Conservation (phyloP, 2,797 vertebrate species). For the Typhlichthys eigenmanni region DNA sequence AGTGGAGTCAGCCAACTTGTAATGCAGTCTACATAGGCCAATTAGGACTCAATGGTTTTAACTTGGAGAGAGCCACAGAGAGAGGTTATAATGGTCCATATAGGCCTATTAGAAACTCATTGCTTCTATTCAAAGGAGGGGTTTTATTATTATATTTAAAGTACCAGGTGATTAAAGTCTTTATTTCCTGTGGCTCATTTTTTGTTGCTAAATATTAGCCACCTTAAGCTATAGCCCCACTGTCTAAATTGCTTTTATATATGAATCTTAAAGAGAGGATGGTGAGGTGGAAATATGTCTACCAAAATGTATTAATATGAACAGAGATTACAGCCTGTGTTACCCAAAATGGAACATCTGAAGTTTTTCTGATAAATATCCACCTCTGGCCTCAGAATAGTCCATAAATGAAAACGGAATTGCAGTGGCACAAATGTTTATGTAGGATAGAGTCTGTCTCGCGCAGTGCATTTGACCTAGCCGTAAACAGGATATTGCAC, state of each 20-base stretch:
- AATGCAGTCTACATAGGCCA: conserved; percentile 49
- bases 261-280: background rate
- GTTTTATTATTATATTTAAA: conserved; percentile 24
- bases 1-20: conserved; percentile 40
- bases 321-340: background rate
- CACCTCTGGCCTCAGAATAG: conserved; percentile 24
- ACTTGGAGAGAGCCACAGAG: conserved; percentile 30
- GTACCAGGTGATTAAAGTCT: conserved; percentile 25
- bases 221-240: background rate
- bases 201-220: conserved; percentile 25
- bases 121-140: conserved; percentile 36
- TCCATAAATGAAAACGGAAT: conserved; percentile 29
- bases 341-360: conserved; percentile 4
- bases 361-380: conserved; percentile 19
- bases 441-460: conserved; percentile 11
- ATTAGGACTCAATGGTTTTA: conserved; percentile 53
- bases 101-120: conserved; percentile 41
- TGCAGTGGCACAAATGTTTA: background rate
- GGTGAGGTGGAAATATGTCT: background rate
- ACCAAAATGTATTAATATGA: background rate
- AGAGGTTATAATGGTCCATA: conserved; percentile 39
- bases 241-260: background rate
- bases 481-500: conserved; percentile 14
- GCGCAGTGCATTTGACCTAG: conserved; percentile 21
- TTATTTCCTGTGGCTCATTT: conserved; percentile 22